Base-by-base conservation (phyloP, 1,140 invertebrate genomes). In the Drosophila kanapiae region DNA sequence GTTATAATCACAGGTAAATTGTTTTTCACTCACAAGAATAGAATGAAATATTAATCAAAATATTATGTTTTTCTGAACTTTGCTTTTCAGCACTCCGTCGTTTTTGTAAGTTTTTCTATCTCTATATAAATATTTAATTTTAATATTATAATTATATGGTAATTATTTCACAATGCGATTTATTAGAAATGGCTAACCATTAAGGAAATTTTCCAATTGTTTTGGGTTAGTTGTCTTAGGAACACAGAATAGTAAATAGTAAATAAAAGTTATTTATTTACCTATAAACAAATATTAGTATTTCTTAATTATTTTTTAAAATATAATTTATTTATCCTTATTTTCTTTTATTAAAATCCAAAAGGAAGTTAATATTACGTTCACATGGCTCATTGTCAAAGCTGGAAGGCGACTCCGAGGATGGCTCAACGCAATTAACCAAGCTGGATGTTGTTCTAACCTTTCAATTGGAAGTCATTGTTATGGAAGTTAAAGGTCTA, bases 401-500 rank as follows among this genome's bases (percentile, higher is more conserved):
- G 94, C 94, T 98, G 93, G 98, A 99, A 94, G 87, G 91, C 6
- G 96, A 98, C 93, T 96, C 96, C 37, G 98, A 97, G 49, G 98
- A 99, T 93, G 96, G 96, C 81, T 97, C 98, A 93, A 96, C 97
- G 40, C 97, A 97, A 91, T 94, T 99, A 48, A 98, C 97, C 56
- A 99, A 99, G 95, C 96, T 98, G 94, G 98, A 99, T 95, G 98
- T 99, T 75, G 98, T 99, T 57, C 95, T 99, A 71, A 98, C 97
- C 48, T 99, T 99, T 94, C 97, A 98, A 92, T 94, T 99, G 65
- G 98, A 99, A 96, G 98, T 99, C 94, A 96, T 99, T 87, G 98
- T 99, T 42, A 99, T 99, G 96, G 99, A 99, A 94, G 99, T 99
- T 51, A 98, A 99, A 94, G 98, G 98, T 71, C 94, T 99, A 45